phyloP scores from a whole-genome alignment of 2,888 invertebrate species.

The Idaea dimidiata region DNA sequence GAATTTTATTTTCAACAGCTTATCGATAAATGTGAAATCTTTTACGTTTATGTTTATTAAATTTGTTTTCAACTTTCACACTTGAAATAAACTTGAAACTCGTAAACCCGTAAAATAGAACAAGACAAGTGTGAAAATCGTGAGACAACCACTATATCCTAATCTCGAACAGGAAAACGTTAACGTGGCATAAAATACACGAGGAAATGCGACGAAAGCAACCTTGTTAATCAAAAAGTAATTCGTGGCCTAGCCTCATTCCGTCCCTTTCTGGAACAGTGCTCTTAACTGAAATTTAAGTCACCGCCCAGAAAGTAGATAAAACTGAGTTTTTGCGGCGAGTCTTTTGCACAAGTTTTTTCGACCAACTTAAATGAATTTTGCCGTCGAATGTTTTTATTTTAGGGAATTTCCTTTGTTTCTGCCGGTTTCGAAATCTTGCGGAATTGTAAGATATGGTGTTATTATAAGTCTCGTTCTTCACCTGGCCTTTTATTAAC shows the following conservation, averaged over 20 bases:
- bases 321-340: conserved; percentile 38
- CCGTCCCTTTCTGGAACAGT: conserved; percentile 29
- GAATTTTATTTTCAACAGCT: not conserved
- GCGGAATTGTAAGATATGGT: not conserved
- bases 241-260: conserved; percentile 20
- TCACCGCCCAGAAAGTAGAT: conserved; percentile 36
- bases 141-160: not conserved
- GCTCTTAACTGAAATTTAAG: conserved; percentile 44
- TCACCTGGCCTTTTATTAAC: conserved; percentile 3
- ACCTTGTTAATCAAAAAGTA: conserved; percentile 8
- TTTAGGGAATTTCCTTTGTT: conserved; percentile 23
- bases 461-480: not conserved
- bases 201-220: not conserved
- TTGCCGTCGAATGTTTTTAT: conserved; percentile 30
- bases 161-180: conserved; percentile 1
- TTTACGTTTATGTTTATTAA: not conserved
- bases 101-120: not conserved
- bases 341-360: conserved; percentile 29
- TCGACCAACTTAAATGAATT: conserved; percentile 28
- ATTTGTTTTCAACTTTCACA: not conserved
- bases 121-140: conserved; percentile 1
- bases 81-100: not conserved
- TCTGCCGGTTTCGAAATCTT: not conserved
- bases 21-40: not conserved
- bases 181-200: not conserved